A percentile compares a stretch with the other conserved stretches of the same genome.
These are phyloP conservation scores for Anoura caudifer DNA, from an alignment of 2,113 vertebrate species.

Conservation along the genomic window DNA sequence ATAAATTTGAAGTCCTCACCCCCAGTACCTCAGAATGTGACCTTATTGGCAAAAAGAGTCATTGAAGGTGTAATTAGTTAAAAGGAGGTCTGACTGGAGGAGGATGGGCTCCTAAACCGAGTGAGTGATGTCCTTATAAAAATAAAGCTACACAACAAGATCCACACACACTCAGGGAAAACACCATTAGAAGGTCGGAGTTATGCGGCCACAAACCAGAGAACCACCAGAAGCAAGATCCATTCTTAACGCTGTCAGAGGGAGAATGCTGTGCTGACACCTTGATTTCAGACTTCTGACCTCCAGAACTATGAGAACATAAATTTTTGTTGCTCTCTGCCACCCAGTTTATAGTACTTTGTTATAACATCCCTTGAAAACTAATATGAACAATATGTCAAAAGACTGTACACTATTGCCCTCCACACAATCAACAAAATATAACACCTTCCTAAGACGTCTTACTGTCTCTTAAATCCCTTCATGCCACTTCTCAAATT, in stretches of 20 bases:
- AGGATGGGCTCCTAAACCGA: background rate
- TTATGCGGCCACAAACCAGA: background rate
- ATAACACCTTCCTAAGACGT: background rate
- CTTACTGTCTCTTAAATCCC: background rate
- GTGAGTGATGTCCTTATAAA: background rate
- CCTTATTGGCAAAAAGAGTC: background rate
- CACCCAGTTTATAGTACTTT: background rate
- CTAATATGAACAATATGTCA: background rate
- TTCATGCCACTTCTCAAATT: background rate
- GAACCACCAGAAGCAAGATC: background rate
- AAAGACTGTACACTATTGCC: background rate
- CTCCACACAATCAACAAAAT: background rate
- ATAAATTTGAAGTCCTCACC: background rate
- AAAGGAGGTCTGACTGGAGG: background rate
- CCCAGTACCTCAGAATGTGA: background rate
- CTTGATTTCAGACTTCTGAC: background rate
- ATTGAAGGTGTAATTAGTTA: background rate
- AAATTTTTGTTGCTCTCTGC: background rate
- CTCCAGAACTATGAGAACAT: background rate
- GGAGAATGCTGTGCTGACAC: rapidly evolving
- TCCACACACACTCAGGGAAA: background rate
- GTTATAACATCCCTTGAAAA: background rate
- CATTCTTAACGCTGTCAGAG: background rate
- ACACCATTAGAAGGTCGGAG: background rate
- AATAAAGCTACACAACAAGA: background rate